phyloP scores from a whole-genome alignment of 2,113 vertebrate genomes.

The Anoura caudifer region DNA sequence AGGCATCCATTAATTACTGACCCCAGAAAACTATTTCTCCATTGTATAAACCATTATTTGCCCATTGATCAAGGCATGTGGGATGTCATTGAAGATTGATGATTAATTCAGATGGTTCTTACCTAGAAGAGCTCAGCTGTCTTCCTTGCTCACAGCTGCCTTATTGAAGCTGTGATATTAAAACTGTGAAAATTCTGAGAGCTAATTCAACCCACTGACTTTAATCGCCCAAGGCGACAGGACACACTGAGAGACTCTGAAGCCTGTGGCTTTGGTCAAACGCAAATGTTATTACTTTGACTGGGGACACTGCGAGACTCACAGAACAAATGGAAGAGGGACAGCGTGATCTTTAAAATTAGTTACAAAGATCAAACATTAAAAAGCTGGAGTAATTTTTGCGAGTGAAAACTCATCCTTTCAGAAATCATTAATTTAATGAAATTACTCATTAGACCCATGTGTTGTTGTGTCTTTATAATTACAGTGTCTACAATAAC shows the following conservation, averaged over 20 bases:
- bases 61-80: constrained; percentile 23
- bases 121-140: constrained; percentile 3
- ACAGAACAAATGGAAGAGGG: not conserved
- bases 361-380: constrained; percentile 50
- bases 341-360: constrained; percentile 51
- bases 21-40: not conserved
- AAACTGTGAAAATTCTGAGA: constrained; percentile 46
- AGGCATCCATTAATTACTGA: constrained; percentile 30
- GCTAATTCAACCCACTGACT: constrained; percentile 39
- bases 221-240: constrained; percentile 33
- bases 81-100: not conserved
- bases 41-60: constrained; percentile 21
- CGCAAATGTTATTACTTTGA: not conserved
- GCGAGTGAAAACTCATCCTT: constrained; percentile 55
- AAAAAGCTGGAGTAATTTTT: not conserved
- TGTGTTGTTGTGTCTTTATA: constrained; percentile 40
- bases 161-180: constrained; percentile 45
- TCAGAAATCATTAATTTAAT: constrained; percentile 70
- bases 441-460: constrained; percentile 66
- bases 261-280: constrained; percentile 7
- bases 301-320: not conserved
- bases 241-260: not conserved
- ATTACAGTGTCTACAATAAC: constrained; percentile 38
- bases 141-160: not conserved
- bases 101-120: constrained; percentile 42